Percentiles rank a stretch among this genome's conserved stretches.
Conservation (phyloP, 2,113 vertebrate species). For the Eublepharis macularius region DNA sequence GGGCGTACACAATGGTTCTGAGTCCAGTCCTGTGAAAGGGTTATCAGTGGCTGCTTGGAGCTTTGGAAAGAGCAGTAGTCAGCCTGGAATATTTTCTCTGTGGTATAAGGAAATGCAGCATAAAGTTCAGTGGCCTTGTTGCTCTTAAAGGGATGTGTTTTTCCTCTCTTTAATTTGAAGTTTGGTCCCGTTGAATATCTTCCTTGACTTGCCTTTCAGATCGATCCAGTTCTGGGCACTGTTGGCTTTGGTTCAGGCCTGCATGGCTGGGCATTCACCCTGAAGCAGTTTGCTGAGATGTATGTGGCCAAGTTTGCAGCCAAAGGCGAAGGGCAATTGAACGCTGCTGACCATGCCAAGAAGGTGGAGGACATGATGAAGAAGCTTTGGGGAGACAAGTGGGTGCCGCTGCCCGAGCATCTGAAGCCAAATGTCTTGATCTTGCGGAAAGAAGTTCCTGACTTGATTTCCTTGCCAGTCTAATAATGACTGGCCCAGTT, state of each 20-base stretch:
- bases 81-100: too few species aligned
- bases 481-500: too few species aligned
- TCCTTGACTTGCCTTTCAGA: conserved; percentile 61
- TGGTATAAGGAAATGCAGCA: too few species aligned
- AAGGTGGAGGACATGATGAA: conserved; percentile 99
- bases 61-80: background rate
- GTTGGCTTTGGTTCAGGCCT: conserved; percentile 97
- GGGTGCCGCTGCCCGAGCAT: conserved; percentile 8
- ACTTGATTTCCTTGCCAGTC: too few species aligned
- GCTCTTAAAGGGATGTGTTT: too few species aligned
- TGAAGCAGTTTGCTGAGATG: conserved; percentile 98
- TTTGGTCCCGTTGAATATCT: too few species aligned
- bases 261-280: conserved; percentile 96
- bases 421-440: too few species aligned
- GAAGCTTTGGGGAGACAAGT: conserved; percentile 97
- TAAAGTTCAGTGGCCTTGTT: too few species aligned
- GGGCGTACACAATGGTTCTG: background rate
- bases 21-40: background rate
- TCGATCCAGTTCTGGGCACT: conserved; percentile 88
- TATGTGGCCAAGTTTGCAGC: conserved; percentile 93
- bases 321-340: conserved; percentile 86
- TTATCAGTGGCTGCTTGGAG: too few species aligned
- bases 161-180: too few species aligned
- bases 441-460: too few species aligned
- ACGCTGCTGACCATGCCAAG: conserved; percentile 83